Evolutionary conservation across 2,113 vertebrate genomes (phyloP).

Genomic region (Suricata suricatta): DNA sequence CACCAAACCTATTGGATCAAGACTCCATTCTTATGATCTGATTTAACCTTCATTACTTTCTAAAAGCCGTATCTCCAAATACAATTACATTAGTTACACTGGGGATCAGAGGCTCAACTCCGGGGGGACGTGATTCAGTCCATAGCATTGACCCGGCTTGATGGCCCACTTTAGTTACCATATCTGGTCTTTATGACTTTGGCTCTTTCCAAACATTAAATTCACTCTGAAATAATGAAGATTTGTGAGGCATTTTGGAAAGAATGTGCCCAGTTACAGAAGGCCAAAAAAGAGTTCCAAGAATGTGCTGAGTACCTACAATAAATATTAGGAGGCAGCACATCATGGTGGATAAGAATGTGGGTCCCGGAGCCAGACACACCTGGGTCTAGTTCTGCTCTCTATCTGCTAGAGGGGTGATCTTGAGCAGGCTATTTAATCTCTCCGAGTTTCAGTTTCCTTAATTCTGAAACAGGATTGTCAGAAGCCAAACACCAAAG

Average conservation of each 20-base stretch:
- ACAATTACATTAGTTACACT: not conserved
- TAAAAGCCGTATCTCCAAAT: slow-evolving; percentile 10
- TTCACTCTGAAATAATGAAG: slow-evolving; percentile 45
- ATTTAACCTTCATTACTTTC: slow-evolving; percentile 13
- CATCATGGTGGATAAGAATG: not conserved
- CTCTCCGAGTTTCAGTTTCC: slow-evolving; percentile 9
- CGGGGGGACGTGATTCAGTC: not conserved
- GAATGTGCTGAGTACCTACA: not conserved
- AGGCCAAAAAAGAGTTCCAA: slow-evolving; percentile 26
- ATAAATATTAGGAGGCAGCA: not conserved
- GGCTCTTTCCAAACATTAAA: slow-evolving; percentile 14
- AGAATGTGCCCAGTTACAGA: slow-evolving; percentile 19
- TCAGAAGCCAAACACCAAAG: not conserved
- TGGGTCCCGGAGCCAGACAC: not conserved
- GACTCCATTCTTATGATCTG: not conserved
- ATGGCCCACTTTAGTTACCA: not conserved
- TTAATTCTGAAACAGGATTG: not conserved
- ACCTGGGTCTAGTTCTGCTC: not conserved
- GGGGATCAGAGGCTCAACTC: not conserved
- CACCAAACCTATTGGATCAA: not conserved
- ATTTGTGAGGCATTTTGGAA: slow-evolving; percentile 56
- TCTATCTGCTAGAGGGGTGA: not conserved
- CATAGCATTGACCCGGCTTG: not conserved
- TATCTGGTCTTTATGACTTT: slow-evolving; percentile 22
- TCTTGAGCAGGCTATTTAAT: not conserved